phyloP scores from a whole-genome alignment of 1,140 invertebrate species.

The Mactra quadrangularis region DNA sequence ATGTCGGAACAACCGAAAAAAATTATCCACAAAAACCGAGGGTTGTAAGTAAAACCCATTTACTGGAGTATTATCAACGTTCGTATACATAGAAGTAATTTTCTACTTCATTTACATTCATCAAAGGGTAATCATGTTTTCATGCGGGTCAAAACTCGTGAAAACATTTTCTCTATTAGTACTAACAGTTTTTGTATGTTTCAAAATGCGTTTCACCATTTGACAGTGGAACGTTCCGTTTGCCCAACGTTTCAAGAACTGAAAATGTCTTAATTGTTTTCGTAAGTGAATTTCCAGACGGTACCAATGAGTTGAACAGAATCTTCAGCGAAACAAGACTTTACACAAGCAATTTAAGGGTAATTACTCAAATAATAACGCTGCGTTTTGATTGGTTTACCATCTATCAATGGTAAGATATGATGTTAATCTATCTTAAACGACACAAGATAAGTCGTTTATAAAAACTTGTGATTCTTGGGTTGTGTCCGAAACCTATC shows the following conservation, averaged over 20 bases:
- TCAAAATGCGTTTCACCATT: conserved; percentile 25
- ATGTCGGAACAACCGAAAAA: no score
- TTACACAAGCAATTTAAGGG: conserved; percentile 58
- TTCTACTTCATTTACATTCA: conserved; percentile 54
- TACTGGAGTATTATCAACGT: not conserved
- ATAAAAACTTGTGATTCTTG: no score
- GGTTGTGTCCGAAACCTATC: no score
- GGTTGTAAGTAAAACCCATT: conserved; percentile 15
- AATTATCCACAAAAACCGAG: no score
- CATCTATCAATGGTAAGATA: conserved; percentile 18
- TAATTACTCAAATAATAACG: conserved; percentile 63
- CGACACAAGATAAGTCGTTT: no score
- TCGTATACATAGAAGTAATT: conserved; percentile 25
- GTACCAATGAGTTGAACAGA: conserved; percentile 20
- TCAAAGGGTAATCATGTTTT: conserved; percentile 54
- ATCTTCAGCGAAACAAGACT: conserved; percentile 12
- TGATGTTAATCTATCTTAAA: not conserved
- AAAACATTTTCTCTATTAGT: conserved; percentile 59
- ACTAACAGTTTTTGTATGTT: conserved; percentile 57
- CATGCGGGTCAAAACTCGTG: conserved; percentile 51
- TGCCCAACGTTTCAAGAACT: conserved; percentile 22
- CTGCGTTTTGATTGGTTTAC: conserved; percentile 44
- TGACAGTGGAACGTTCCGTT: conserved; percentile 32
- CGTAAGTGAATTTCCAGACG: conserved; percentile 44
- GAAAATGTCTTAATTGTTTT: conserved; percentile 55